Evolutionary conservation across 1,140 invertebrate species (phyloP).

Genomic region (Drepana arcuata): DNA sequence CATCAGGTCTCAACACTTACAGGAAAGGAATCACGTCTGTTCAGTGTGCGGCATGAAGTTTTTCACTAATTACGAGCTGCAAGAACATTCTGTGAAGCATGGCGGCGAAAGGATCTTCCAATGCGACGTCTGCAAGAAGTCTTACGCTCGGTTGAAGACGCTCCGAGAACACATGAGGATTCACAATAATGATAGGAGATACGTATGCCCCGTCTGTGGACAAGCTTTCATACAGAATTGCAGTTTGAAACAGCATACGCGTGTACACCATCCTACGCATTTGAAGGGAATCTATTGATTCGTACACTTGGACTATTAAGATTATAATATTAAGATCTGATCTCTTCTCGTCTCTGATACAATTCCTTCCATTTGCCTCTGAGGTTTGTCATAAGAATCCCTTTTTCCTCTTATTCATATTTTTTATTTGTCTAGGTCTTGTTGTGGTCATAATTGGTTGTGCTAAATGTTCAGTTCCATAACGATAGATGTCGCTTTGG

Average conservation of each 20-base stretch:
- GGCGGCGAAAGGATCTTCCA: slow-evolving; percentile 55
- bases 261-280: slow-evolving; percentile 45
- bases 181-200: slow-evolving; percentile 58
- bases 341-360: no score
- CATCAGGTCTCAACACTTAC: slow-evolving; percentile 45
- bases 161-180: slow-evolving; percentile 70
- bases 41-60: slow-evolving; percentile 56
- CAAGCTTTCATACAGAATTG: slow-evolving; percentile 61
- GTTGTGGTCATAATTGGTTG: no score
- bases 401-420: no score
- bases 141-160: slow-evolving; percentile 69
- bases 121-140: slow-evolving; percentile 69
- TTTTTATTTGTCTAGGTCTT: slow-evolving; percentile 14
- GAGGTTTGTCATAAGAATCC: no score
- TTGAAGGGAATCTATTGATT: background rate
- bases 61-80: slow-evolving; percentile 51
- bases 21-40: slow-evolving; percentile 57
- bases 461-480: no score
- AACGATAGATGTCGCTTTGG: no score
- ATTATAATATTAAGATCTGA: no score
- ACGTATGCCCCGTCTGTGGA: slow-evolving; percentile 59
- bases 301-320: no score
- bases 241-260: slow-evolving; percentile 49
- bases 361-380: no score
- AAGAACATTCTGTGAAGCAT: slow-evolving; percentile 55